These are phyloP conservation scores for Dicyrtoma fusca DNA, from an alignment of 2,888 invertebrate species.

Conservation along the genomic window DNA sequence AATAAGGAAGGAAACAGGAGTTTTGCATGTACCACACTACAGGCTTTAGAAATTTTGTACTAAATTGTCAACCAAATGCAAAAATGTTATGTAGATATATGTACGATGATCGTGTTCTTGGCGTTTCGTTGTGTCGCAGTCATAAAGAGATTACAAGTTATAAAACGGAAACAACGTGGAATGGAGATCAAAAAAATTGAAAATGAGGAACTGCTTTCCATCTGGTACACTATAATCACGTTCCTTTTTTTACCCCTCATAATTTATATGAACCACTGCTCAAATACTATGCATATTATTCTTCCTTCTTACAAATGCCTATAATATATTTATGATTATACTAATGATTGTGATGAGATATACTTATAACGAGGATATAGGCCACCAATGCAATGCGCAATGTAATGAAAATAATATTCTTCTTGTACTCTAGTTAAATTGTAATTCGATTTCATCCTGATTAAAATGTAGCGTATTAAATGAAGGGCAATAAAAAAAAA, in stretches of 20 bases:
- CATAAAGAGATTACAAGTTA: background rate
- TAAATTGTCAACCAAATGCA: background rate
- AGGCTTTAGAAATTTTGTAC: background rate
- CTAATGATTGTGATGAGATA: no score
- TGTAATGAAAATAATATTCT: background rate
- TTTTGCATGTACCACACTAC: background rate
- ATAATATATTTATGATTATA: no score
- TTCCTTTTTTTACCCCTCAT: background rate
- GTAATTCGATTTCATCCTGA: background rate
- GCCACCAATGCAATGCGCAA: no score
- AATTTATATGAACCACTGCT: conserved; percentile 10
- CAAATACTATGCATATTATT: no score
- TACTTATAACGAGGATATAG: no score
- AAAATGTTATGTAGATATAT: background rate
- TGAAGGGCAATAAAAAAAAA: no score
- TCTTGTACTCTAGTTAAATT: background rate
- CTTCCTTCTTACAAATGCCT: no score
- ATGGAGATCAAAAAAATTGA: conserved; percentile 1
- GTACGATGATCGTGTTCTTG: no score
- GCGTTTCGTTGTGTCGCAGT: background rate
- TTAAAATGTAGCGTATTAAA: no score
- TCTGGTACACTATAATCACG: background rate
- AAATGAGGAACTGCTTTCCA: conserved; percentile 14
- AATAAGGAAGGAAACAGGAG: no score
- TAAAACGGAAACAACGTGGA: background rate